A percentile compares a stretch with the other conserved stretches of the same genome.
Evolutionary conservation across 2,888 invertebrate genomes (phyloP).

Genomic region (Harpagoxenus sublaevis): DNA sequence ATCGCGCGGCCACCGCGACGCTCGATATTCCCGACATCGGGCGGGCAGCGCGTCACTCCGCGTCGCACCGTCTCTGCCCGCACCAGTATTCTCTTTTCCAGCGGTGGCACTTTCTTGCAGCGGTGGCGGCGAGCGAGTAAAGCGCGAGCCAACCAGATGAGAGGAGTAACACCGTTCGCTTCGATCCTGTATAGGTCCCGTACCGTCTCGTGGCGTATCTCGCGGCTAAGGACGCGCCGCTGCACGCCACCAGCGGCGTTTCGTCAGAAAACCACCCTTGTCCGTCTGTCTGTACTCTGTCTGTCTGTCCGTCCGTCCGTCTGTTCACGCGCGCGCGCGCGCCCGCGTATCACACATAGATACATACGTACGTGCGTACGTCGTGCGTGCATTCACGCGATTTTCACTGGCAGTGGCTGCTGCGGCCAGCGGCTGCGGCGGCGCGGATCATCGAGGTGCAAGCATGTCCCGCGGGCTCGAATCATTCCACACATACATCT

Average conservation of each 20-base stretch:
- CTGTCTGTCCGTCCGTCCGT: not conserved
- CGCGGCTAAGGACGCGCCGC: slow-evolving; percentile 44
- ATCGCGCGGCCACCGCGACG: slow-evolving; percentile 76
- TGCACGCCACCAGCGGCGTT: slow-evolving; percentile 60
- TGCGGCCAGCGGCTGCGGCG: slow-evolving; percentile 73
- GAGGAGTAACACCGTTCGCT: slow-evolving; percentile 20
- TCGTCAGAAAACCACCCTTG: slow-evolving; percentile 75
- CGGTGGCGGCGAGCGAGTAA: not conserved
- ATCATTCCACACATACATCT: slow-evolving; percentile 75
- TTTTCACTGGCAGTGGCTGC: slow-evolving; percentile 76
- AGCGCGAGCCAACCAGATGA: slow-evolving; percentile 36
- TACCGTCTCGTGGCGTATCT: slow-evolving; percentile 31
- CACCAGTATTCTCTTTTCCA: slow-evolving; percentile 24
- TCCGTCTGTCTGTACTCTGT: no score
- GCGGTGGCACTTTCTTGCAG: slow-evolving; percentile 30
- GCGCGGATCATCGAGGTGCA: slow-evolving; percentile 81
- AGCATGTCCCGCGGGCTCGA: slow-evolving; percentile 82
- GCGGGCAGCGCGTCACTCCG: slow-evolving; percentile 74
- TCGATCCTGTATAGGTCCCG: not conserved
- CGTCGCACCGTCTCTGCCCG: slow-evolving; percentile 56
- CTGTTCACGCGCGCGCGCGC: not conserved
- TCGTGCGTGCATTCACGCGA: slow-evolving; percentile 75
- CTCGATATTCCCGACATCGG: slow-evolving; percentile 76
- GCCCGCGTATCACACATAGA: not conserved
- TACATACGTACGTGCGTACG: slow-evolving; percentile 43